These are phyloP conservation scores for Xylocopa sonorina DNA, from an alignment of 1,140 invertebrate species.

Conservation along the genomic window DNA sequence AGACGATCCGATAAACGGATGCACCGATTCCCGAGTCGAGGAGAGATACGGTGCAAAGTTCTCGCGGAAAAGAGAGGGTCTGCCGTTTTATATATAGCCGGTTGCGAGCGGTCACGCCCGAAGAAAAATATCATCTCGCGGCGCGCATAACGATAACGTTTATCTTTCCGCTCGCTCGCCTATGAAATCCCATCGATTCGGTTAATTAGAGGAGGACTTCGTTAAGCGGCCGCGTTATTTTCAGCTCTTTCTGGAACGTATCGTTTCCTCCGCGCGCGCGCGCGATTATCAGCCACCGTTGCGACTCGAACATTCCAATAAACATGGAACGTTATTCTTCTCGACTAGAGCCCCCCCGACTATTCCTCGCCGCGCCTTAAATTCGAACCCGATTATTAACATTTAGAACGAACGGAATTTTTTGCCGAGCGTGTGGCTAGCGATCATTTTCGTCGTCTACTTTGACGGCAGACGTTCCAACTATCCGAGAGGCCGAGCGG, in stretches of 20 bases:
- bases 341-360: no score
- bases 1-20: conserved; percentile 26
- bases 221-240: background rate
- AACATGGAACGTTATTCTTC: background rate
- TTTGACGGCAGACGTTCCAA: no score
- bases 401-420: no score
- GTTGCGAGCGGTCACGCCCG: background rate
- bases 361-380: no score
- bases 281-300: no score
- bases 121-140: conserved; percentile 33
- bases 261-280: background rate
- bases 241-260: background rate
- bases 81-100: conserved; percentile 37
- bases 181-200: conserved; percentile 9
- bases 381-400: no score
- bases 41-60: conserved; percentile 24
- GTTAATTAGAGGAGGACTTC: conserved; percentile 30
- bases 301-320: background rate
- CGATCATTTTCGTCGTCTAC: no score
- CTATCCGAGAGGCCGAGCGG: background rate
- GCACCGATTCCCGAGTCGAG: conserved; percentile 26
- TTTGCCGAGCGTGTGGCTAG: no score
- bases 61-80: conserved; percentile 23
- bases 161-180: conserved; percentile 29
- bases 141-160: conserved; percentile 36